Conservation (phyloP, 2,113 vertebrate species). For the Ginglymostoma cirratum region DNA sequence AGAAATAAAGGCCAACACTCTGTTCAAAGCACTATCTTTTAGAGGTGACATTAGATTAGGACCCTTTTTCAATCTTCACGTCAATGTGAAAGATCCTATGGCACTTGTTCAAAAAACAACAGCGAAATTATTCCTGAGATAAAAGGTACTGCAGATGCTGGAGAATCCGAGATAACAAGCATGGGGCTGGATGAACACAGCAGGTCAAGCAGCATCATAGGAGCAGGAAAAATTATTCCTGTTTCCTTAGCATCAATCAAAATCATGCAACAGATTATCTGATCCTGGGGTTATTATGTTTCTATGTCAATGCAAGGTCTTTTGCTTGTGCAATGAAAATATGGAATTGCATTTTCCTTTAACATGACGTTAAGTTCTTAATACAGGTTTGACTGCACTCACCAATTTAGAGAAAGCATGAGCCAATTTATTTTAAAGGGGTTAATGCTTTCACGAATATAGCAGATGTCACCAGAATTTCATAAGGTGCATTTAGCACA, state of each 20-base stretch:
- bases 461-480: not conserved
- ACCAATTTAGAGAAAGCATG: not conserved
- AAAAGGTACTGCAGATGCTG: too few relatives aligned
- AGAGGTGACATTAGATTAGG: not conserved
- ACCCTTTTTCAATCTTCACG: not conserved
- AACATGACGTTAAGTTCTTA: not conserved
- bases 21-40: not conserved
- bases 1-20: not conserved
- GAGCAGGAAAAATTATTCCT: not conserved
- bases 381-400: not conserved
- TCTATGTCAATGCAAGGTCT: not conserved
- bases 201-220: too few relatives aligned
- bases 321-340: not conserved
- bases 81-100: not conserved
- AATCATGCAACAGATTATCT: not conserved
- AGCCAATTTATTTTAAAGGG: not conserved
- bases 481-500: not conserved
- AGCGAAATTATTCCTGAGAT: not conserved
- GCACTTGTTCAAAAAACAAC: not conserved
- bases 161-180: too few relatives aligned
- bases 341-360: not conserved
- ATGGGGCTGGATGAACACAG: too few relatives aligned
- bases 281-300: not conserved
- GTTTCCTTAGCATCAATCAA: not conserved
- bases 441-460: not conserved